Evolutionary conservation across 1,140 invertebrate genomes (phyloP), one percentile per base, ranked within the genome.

Genomic region (Drosophila lowei): DNA sequence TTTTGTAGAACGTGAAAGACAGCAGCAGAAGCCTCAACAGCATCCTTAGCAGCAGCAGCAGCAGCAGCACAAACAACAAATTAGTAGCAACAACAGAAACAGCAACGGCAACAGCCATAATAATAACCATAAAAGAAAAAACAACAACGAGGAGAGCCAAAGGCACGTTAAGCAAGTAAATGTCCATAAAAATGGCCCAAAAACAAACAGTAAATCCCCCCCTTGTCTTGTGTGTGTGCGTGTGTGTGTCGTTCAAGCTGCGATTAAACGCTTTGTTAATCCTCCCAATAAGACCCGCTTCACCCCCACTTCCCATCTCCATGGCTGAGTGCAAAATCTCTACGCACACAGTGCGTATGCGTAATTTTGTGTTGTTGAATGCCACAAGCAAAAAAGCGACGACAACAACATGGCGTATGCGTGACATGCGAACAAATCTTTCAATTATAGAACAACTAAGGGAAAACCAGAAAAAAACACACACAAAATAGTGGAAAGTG

Each of bases 181-280:
- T 81, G 81, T 78, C 77, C 85, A 86, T 77, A 80, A 80, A 79
- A 30, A 88, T 81, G 81, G 71, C 73, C 34, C 34, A 79, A 61
- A 63, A 44, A 44, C 23, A 60, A 60, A 47, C 28, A 62, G 50
- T 38, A 50, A 49, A 38, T 34, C 44, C 43, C 23, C 21, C 46
- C 16, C 56, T 18, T 47, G 48, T 55, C 42, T 58, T 9, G 34
- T 55, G 28, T 41, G 52, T 30, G n/a, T 48, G 6, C 55, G 34
- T 58, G 47, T 62, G 60, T 59, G 49, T 74, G 55, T 75, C 65
- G 67, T 63, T 79, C 74, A 88, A 81, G 78, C 75, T 52, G 76
- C 79, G 83, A 86, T 86, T 86, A 84, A 84, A 79, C 73, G 72
- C 77, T 84, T 79, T 75, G 80, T 85, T 84, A 84, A 84, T 79